These are phyloP conservation scores for Chionoecetes opilio DNA, from an alignment of 1,140 invertebrate genomes.

Conservation along the genomic window DNA sequence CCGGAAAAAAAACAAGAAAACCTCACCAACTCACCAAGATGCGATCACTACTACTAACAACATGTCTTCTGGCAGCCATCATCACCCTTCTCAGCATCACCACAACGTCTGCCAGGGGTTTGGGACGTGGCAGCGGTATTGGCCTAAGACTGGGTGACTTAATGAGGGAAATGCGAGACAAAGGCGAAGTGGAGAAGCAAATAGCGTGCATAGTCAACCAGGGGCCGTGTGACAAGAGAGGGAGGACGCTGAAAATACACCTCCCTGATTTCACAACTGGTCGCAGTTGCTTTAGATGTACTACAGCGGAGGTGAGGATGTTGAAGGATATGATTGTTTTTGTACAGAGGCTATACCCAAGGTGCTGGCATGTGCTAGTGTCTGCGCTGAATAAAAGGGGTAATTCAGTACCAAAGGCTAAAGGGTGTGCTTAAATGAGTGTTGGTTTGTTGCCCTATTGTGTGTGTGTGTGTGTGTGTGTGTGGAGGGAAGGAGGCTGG, in stretches of 20 bases:
- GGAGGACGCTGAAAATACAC: not conserved
- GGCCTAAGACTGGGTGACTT: not conserved
- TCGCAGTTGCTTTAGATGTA: not conserved
- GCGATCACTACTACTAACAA: no score
- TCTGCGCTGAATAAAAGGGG: not conserved
- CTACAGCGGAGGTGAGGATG: not conserved
- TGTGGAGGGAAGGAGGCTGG: no score
- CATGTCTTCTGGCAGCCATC: no score
- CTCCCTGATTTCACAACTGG: not conserved
- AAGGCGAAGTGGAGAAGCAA: not conserved
- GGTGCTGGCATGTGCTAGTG: not conserved
- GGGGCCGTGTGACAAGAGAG: constrained; percentile 37
- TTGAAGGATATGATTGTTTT: not conserved
- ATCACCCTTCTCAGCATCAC: not conserved
- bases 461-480: no score
- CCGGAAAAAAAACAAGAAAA: no score
- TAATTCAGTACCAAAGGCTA: not conserved
- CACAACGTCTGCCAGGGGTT: not conserved
- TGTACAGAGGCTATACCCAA: not conserved
- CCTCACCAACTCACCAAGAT: no score
- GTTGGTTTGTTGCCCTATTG: no score
- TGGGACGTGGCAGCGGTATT: not conserved
- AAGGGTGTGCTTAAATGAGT: no score
- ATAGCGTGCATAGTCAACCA: not conserved
- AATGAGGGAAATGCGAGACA: not conserved